A percentile compares a stretch with the other conserved stretches of the same genome.
phyloP scores from a whole-genome alignment of 2,888 invertebrate species.

The Luperina testacea region DNA sequence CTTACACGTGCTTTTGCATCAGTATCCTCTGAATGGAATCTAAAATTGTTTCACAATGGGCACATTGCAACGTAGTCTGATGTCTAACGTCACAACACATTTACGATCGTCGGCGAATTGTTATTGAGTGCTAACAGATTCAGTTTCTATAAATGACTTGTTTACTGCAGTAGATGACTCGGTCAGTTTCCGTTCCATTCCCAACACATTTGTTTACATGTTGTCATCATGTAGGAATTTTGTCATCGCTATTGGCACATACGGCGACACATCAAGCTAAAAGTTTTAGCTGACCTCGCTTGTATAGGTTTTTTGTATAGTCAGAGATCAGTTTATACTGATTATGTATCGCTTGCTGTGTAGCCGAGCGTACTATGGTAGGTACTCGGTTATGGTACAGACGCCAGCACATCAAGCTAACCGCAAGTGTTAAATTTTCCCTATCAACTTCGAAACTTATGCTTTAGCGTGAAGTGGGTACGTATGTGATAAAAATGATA shows the following conservation, averaged over 20 bases:
- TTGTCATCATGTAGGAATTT: neutral
- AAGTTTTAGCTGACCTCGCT: neutral
- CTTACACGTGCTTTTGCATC: neutral
- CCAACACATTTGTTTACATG: conserved; percentile 13
- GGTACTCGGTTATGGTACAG: too few relatives aligned
- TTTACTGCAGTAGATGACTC: conserved; percentile 44
- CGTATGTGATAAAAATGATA: too few relatives aligned
- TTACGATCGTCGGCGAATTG: conserved; percentile 37
- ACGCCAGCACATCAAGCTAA: too few relatives aligned
- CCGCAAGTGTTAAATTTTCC: too few relatives aligned
- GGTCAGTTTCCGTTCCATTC: conserved; percentile 26
- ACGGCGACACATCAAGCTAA: neutral
- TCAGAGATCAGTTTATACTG: neutral
- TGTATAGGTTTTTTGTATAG: neutral
- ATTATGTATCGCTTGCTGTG: neutral
- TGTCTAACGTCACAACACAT: conserved; percentile 21
- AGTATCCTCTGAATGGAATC: neutral
- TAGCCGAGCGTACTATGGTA: neutral
- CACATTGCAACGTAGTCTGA: neutral
- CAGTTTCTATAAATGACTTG: conserved; percentile 47
- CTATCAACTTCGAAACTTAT: too few relatives aligned
- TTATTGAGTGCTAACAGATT: conserved; percentile 38
- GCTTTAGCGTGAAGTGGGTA: too few relatives aligned
- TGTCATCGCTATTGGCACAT: neutral
- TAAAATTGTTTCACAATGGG: neutral